Conservation (phyloP, 2,888 invertebrate species). For the Drosophila maculinotata region DNA sequence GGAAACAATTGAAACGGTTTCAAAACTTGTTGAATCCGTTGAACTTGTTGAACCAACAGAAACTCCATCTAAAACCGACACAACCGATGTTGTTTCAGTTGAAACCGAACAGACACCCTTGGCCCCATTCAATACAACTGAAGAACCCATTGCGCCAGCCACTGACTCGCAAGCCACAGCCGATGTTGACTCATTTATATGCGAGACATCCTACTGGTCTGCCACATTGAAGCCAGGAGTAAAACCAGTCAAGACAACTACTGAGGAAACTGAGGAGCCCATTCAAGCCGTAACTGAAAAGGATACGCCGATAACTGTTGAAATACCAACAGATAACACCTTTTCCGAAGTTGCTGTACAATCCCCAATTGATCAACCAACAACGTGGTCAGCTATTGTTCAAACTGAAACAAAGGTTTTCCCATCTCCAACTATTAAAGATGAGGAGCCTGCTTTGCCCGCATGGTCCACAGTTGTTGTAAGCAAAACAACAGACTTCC, state of each 20-base stretch:
- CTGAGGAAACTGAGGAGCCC: slow-evolving; percentile 30
- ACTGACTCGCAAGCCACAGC: slow-evolving; percentile 14
- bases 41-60: neutral
- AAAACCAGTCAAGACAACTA: slow-evolving; percentile 24
- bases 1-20: neutral
- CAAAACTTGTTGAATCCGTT: neutral
- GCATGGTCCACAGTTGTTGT: slow-evolving; percentile 76
- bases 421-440: slow-evolving; percentile 36
- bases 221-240: slow-evolving; percentile 72
- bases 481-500: slow-evolving; percentile 76
- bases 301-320: slow-evolving; percentile 38
- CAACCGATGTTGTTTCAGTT: neutral
- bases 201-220: slow-evolving; percentile 81
- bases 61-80: neutral
- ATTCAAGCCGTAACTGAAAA: slow-evolving; percentile 8
- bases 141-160: neutral
- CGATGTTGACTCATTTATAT: slow-evolving; percentile 59
- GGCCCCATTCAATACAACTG: slow-evolving; percentile 18
- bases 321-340: slow-evolving; percentile 37
- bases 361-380: slow-evolving; percentile 79
- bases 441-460: slow-evolving; percentile 26
- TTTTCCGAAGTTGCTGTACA: slow-evolving; percentile 67
- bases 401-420: slow-evolving; percentile 77
- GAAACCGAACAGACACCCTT: slow-evolving; percentile 20
- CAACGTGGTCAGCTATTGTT: slow-evolving; percentile 82